A percentile compares a stretch with the other conserved stretches of the same genome.
phyloP scores from a whole-genome alignment of 2,113 vertebrate genomes.

The Bubo bubo region DNA sequence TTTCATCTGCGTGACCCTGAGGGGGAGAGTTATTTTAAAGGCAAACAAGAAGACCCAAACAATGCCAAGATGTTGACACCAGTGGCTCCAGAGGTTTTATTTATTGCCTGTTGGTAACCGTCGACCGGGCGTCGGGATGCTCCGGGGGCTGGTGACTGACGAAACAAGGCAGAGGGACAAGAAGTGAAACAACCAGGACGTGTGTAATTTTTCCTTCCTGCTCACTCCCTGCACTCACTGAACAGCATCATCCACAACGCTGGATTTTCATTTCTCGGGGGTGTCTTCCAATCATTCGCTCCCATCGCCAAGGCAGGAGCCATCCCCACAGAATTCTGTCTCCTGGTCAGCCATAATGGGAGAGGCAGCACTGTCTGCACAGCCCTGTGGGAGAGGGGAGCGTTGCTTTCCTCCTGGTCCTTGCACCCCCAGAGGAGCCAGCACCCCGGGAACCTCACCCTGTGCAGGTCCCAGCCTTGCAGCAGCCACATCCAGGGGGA shows the following conservation, averaged over 20 bases:
- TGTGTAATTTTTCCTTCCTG: slow-evolving; percentile 18
- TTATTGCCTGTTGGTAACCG: slow-evolving; percentile 66
- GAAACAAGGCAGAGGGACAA: slow-evolving; percentile 34
- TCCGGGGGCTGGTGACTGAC: slow-evolving; percentile 44
- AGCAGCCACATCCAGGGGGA: neutral
- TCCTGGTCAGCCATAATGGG: neutral
- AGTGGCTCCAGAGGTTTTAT: slow-evolving; percentile 79
- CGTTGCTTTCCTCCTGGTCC: neutral
- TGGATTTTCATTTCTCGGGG: neutral
- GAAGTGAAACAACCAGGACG: slow-evolving; percentile 12
- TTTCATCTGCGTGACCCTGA: neutral
- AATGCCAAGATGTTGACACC: slow-evolving; percentile 74
- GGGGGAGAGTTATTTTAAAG: slow-evolving; percentile 60
- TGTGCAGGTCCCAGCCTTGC: neutral
- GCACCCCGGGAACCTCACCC: neutral
- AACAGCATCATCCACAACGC: neutral
- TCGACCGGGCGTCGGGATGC: slow-evolving; percentile 23
- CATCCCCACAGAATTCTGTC: fast-evolving
- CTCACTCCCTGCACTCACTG: neutral
- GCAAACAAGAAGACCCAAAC: slow-evolving; percentile 51
- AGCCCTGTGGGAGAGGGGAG: neutral
- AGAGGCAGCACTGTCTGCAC: fast-evolving
- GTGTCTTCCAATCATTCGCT: neutral
- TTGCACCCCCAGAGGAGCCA: neutral
- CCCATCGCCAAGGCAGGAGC: neutral